Evolutionary conservation across 1,140 invertebrate species (phyloP).

Genomic region (Sitodiplosis mosellana): DNA sequence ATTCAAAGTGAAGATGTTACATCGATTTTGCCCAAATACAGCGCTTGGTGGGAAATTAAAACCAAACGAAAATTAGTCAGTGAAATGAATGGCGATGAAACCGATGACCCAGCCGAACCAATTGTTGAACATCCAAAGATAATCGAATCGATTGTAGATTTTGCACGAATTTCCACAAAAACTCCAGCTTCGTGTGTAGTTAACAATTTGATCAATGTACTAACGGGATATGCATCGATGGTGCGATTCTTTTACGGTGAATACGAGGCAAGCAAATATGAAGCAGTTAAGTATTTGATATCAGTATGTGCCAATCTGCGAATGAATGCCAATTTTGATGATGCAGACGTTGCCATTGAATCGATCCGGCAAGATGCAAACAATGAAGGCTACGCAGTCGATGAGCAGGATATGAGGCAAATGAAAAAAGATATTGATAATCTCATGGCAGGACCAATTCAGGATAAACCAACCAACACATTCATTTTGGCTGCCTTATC

Average conservation of each 20-base stretch:
- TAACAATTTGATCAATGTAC: slow-evolving; percentile 48
- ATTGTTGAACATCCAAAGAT: slow-evolving; percentile 14
- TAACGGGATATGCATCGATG: slow-evolving; percentile 44
- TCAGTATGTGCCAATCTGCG: slow-evolving; percentile 39
- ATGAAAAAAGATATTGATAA: slow-evolving; percentile 2
- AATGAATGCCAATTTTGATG: slow-evolving; percentile 37
- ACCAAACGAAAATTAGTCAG: slow-evolving; percentile 14
- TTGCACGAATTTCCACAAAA: slow-evolving; percentile 32
- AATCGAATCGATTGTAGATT: slow-evolving; percentile 8
- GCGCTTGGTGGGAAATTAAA: slow-evolving; percentile 48
- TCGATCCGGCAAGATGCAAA: slow-evolving; percentile 36
- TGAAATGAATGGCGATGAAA: slow-evolving; percentile 31
- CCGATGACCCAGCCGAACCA: slow-evolving; percentile 8
- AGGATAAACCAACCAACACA: slow-evolving; percentile 1
- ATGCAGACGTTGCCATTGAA: slow-evolving; percentile 35
- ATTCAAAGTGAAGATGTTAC: slow-evolving; percentile 37
- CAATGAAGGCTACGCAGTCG: slow-evolving; percentile 25
- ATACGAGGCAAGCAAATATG: slow-evolving; percentile 34
- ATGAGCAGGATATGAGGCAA: slow-evolving; percentile 2
- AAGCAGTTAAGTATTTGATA: slow-evolving; percentile 34
- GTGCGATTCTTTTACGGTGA: slow-evolving; percentile 52
- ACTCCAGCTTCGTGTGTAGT: slow-evolving; percentile 39
- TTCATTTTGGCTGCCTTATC: slow-evolving; percentile 5
- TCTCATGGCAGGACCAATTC: slow-evolving; percentile 2
- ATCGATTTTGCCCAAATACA: slow-evolving; percentile 42